Evolutionary conservation across 2,113 vertebrate genomes (phyloP), one percentile per base, ranked within the genome.

Genomic region (Eurypyga helias): DNA sequence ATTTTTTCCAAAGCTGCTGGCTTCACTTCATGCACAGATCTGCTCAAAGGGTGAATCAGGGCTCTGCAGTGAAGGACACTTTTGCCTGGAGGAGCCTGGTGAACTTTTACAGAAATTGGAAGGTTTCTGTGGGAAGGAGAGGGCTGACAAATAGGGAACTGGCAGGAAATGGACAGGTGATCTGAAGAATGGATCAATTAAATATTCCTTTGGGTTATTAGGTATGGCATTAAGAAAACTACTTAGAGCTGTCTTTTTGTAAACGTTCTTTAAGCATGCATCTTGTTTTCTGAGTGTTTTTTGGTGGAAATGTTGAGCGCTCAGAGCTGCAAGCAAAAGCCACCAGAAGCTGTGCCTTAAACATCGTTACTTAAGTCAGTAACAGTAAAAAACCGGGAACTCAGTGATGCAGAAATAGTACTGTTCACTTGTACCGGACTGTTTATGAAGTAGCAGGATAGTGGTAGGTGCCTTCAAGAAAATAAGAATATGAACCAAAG

Each of bases 1-100:
- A 89, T 60, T 73, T 89, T 96, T 92, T 90, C 60, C 23, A 71
- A 89, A 89, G 80, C 80, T 78, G 28, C 51, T 86, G 88, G 21
- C 67, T 87, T 94, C 75, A 49, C 43, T 62, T 73, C 38, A 13
- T 72, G 57, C 33, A 5, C 8, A 52, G 52, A 61, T 88, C 57
- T 85, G 43, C 58, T 80, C 9, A 11, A 73, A 62, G 20, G 31
- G 25, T 95, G 62, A 86, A 66, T 83, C 23, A n/a, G 23, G 49
- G 51, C 25, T 70, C 19, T 77, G 58, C 36, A 54, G n/a, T 70
- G 51, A 95, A 89, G 76, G 79, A 58, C n/a, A 3, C 13, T 83
- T 87, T 19, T 92, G 71, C 71, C 90, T 49, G 58, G 45, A 92
- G 92, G 46, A 83, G 11, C n/a, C 49, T 83, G 33, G 49, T 83